Conservation (phyloP, 2,888 invertebrate species). For the Xestia c-nigrum region DNA sequence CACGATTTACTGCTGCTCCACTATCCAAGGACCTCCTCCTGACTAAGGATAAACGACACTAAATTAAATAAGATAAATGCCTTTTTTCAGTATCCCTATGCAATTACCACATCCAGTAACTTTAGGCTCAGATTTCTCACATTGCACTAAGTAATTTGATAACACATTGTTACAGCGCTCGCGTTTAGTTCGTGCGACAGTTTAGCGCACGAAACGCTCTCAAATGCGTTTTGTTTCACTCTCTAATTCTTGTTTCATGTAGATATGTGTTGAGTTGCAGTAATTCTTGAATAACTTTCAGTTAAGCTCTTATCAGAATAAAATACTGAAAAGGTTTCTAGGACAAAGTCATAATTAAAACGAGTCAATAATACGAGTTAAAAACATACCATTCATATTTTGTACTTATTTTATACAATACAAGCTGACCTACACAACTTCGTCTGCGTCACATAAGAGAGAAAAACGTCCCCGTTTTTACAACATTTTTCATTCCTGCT, state of each 20-base stretch:
- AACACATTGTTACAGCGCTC: slow-evolving; percentile 46
- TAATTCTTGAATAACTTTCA: neutral
- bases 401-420: neutral
- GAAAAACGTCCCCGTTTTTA: no score
- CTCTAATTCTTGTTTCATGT: neutral
- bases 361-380: neutral
- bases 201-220: slow-evolving; percentile 22
- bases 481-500: no score
- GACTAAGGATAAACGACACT: neutral
- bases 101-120: slow-evolving; percentile 18
- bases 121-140: slow-evolving; percentile 4
- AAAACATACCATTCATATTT: neutral
- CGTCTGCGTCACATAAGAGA: no score
- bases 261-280: neutral
- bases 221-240: slow-evolving; percentile 14
- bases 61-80: neutral
- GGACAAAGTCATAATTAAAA: slow-evolving; percentile 1
- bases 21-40: neutral
- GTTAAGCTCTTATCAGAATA: neutral
- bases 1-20: no score
- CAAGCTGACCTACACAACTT: no score
- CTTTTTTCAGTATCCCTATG: neutral
- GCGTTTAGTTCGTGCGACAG: slow-evolving; percentile 30
- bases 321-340: neutral
- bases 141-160: slow-evolving; percentile 49